Percentiles rank a stretch among this genome's conserved stretches.
Evolutionary conservation across 2,797 vertebrate species (phyloP).

Genomic region (Tragelaphus eurycerus): DNA sequence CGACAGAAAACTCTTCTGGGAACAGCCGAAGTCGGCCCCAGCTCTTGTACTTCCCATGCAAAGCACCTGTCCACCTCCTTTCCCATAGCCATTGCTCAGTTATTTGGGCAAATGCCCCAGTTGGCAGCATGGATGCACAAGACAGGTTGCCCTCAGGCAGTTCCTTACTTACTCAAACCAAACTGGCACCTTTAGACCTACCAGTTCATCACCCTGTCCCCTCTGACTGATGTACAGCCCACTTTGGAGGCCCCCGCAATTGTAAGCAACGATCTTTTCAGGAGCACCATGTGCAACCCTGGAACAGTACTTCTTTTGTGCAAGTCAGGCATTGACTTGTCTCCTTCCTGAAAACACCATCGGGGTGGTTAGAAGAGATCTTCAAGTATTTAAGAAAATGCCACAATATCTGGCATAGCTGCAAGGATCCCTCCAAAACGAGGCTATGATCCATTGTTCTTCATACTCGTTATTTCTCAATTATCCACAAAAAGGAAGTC

Average conservation of each 20-base stretch:
- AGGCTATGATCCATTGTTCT: neutral
- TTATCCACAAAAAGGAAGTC: neutral
- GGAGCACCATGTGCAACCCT: neutral
- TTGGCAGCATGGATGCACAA: neutral
- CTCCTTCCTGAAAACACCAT: neutral
- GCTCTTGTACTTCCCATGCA: neutral
- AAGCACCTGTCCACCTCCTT: neutral
- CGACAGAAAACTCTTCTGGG: neutral
- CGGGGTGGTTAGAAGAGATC: neutral
- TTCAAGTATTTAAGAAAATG: neutral
- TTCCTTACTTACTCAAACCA: neutral
- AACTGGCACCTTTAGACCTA: neutral
- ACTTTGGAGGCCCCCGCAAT: neutral
- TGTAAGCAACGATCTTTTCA: neutral
- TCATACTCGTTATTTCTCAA: neutral
- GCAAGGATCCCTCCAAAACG: neutral
- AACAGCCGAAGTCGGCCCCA: neutral
- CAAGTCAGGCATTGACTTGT: neutral
- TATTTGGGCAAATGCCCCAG: neutral
- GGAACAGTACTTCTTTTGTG: neutral
- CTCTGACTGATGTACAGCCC: neutral
- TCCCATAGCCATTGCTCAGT: neutral
- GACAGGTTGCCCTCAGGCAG: neutral
- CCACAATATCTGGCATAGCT: neutral
- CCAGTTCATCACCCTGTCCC: neutral